These are phyloP conservation scores for Hoplodrina blanda DNA, from an alignment of 2,888 invertebrate genomes.

Conservation along the genomic window DNA sequence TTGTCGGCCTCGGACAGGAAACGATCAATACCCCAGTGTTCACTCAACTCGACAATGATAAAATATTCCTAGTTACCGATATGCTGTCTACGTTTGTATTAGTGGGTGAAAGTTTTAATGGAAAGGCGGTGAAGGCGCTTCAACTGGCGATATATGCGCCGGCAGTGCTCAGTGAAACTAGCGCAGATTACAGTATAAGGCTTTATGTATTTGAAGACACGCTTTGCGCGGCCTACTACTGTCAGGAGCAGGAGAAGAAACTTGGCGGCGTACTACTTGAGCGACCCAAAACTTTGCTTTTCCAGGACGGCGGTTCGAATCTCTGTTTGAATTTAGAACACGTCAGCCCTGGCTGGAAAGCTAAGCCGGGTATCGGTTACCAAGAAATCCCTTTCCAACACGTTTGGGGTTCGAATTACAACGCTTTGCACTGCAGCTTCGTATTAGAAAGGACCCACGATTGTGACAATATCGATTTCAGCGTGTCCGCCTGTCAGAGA, in stretches of 20 bases:
- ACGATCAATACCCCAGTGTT: slow-evolving; percentile 97
- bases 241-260: slow-evolving; percentile 93
- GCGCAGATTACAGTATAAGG: slow-evolving; percentile 95
- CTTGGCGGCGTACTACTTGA: slow-evolving; percentile 97
- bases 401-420: slow-evolving; percentile 96
- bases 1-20: slow-evolving; percentile 94
- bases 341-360: slow-evolving; percentile 96
- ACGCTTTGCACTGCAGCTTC: slow-evolving; percentile 97
- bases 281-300: slow-evolving; percentile 96
- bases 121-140: slow-evolving; percentile 94
- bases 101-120: slow-evolving; percentile 95
- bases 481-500: slow-evolving; percentile 86
- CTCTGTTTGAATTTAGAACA: slow-evolving; percentile 97
- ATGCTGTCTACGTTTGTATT: slow-evolving; percentile 97
- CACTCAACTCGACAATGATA: slow-evolving; percentile 97
- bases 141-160: slow-evolving; percentile 97
- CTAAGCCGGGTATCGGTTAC: slow-evolving; percentile 96
- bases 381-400: slow-evolving; percentile 97
- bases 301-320: slow-evolving; percentile 97
- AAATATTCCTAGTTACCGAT: slow-evolving; percentile 97
- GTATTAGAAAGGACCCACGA: slow-evolving; percentile 93
- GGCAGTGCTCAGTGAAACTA: slow-evolving; percentile 92
- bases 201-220: slow-evolving; percentile 99
- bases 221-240: slow-evolving; percentile 97
- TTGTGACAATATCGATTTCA: slow-evolving; percentile 87